phyloP scores from a whole-genome alignment of 2,888 invertebrate species.

The Pterostichus madidus region DNA sequence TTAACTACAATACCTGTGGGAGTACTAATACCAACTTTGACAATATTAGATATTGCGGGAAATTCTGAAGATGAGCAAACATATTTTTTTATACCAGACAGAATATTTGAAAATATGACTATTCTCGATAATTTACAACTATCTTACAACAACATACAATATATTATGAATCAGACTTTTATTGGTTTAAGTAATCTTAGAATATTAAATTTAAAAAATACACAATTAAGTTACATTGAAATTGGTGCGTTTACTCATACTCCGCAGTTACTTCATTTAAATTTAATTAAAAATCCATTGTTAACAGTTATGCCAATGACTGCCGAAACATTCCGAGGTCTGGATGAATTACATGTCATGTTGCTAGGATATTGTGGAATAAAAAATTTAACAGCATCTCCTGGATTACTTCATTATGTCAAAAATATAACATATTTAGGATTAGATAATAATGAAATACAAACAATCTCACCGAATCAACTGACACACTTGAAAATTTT shows the following conservation, averaged over 20 bases:
- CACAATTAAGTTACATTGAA: conserved; percentile 78
- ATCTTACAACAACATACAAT: conserved; percentile 79
- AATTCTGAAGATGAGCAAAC: conserved; percentile 76
- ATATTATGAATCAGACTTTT: conserved; percentile 79
- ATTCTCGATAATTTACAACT: conserved; percentile 79
- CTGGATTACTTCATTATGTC: conserved; percentile 78
- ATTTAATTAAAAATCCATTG: conserved; percentile 80
- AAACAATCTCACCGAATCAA: conserved; percentile 76
- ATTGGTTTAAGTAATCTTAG: conserved; percentile 78
- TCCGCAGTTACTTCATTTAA: conserved; percentile 77
- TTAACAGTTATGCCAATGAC: conserved; percentile 73
- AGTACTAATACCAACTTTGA: conserved; percentile 77
- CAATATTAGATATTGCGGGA: conserved; percentile 79
- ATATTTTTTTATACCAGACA: conserved; percentile 78
- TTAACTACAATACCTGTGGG: conserved; percentile 79
- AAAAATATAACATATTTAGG: conserved; percentile 78
- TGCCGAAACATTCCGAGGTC: conserved; percentile 77
- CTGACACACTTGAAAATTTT: conserved; percentile 77
- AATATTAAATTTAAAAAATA: conserved; percentile 79
- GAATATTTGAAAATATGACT: conserved; percentile 78
- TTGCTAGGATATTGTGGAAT: conserved; percentile 79
- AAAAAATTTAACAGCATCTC: conserved; percentile 76
- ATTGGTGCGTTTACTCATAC: conserved; percentile 77
- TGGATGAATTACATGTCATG: conserved; percentile 78
- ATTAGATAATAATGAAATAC: conserved; percentile 78